These are phyloP conservation scores for Cosmorhoe ocellata DNA, from an alignment of 2,888 invertebrate genomes.

Conservation along the genomic window DNA sequence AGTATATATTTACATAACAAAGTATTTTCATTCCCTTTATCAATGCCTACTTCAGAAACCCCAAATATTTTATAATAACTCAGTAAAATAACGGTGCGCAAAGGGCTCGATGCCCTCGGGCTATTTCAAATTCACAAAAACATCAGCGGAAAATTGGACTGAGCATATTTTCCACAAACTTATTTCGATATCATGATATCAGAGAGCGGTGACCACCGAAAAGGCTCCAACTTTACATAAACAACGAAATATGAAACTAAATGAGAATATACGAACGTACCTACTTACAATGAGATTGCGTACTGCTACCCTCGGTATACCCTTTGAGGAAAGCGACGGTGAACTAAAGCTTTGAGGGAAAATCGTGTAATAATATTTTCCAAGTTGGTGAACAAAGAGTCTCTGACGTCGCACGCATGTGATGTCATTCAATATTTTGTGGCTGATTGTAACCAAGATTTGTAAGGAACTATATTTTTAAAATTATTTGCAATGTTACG, in stretches of 20 bases:
- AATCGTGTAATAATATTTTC: conserved; percentile 74
- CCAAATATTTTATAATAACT: conserved; percentile 12
- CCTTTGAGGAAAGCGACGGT: conserved; percentile 47
- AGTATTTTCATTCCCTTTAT: conserved; percentile 6
- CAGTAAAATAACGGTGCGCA: conserved; percentile 1
- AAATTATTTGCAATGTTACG: too few relatives aligned
- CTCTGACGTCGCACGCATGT: conserved; percentile 44
- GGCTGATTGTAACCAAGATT: conserved; percentile 45
- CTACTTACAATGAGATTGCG: conserved; percentile 52
- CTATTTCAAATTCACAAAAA: conserved; percentile 58
- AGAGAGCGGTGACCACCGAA: conserved; percentile 47
- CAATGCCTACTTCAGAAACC: background rate
- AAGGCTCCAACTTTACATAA: conserved; percentile 42
- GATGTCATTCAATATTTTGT: conserved; percentile 41
- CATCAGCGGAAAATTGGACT: conserved; percentile 49
- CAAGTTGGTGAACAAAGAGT: conserved; percentile 67
- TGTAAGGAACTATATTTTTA: background rate
- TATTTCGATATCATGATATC: conserved; percentile 44
- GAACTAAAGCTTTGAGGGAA: conserved; percentile 56
- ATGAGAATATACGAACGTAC: conserved; percentile 44
- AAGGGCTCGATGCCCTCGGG: conserved; percentile 31
- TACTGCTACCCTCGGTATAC: conserved; percentile 38
- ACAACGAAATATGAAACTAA: conserved; percentile 57
- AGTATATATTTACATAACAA: conserved; percentile 7
- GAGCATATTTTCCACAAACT: conserved; percentile 46